Evolutionary conservation across 2,797 vertebrate genomes (phyloP).

Genomic region (Cheirogaleus major): DNA sequence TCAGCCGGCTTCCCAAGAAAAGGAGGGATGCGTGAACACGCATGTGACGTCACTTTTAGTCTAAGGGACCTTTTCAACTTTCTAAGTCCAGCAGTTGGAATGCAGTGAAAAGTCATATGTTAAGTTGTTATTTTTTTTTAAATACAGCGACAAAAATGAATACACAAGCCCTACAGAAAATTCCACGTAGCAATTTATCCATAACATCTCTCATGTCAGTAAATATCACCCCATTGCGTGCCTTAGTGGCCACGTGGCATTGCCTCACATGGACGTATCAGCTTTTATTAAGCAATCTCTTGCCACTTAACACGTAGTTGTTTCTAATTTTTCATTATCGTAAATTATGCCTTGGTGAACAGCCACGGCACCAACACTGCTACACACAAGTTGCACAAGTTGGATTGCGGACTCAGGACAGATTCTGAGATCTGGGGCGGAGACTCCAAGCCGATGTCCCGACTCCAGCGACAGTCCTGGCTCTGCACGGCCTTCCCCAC

Average conservation of each 20-base stretch:
- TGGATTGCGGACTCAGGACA: too few species aligned
- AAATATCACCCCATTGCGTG: neutral
- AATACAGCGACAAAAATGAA: neutral
- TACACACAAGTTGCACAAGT: accelerated
- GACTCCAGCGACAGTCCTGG: accelerated
- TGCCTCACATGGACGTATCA: accelerated
- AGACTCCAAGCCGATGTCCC: accelerated
- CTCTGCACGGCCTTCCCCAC: accelerated
- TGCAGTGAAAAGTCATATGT: neutral
- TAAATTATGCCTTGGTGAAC: accelerated
- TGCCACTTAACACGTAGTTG: neutral
- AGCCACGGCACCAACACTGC: accelerated
- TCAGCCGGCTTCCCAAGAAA: neutral
- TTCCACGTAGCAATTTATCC: neutral
- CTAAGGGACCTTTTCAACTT: neutral
- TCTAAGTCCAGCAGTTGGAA: neutral
- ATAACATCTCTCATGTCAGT: neutral
- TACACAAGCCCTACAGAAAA: neutral
- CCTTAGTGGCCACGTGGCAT: neutral
- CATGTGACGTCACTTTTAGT: accelerated
- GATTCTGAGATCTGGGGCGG: neutral
- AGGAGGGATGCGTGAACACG: too few species aligned
- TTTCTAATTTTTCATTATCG: neutral
- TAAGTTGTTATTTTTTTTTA: neutral
- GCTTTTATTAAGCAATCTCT: neutral